These are phyloP conservation scores for Homalodisca vitripennis DNA, from an alignment of 1,140 invertebrate genomes.

Conservation along the genomic window DNA sequence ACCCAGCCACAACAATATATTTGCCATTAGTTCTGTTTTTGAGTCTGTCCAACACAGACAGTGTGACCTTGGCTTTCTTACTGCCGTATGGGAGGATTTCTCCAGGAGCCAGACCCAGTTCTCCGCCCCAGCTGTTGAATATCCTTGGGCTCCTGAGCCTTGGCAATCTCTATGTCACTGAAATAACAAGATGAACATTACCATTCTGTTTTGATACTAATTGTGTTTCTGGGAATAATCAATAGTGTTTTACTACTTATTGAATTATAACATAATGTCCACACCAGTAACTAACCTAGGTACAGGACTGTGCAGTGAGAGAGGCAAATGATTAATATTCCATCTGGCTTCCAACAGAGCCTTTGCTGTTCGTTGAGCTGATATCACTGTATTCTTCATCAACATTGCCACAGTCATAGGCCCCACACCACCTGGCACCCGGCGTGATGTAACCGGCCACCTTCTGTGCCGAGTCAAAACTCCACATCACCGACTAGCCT, in stretches of 20 bases:
- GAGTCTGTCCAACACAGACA: slow-evolving; percentile 78
- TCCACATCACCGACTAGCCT: slow-evolving; percentile 94
- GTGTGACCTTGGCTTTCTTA: slow-evolving; percentile 93
- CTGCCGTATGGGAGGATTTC: slow-evolving; percentile 91
- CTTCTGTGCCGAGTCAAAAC: slow-evolving; percentile 72
- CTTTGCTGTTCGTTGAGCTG: slow-evolving; percentile 65
- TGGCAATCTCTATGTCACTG: slow-evolving; percentile 88
- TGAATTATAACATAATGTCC: neutral
- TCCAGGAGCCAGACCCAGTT: slow-evolving; percentile 77
- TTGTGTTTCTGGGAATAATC: too few relatives aligned
- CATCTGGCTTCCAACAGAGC: slow-evolving; percentile 58
- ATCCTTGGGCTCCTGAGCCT: slow-evolving; percentile 84
- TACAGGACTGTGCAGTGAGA: slow-evolving; percentile 63
- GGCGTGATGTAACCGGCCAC: slow-evolving; percentile 92
- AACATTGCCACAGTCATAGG: slow-evolving; percentile 99
- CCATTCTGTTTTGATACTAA: too few relatives aligned
- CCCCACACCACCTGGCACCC: slow-evolving; percentile 96
- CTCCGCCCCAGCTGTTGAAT: slow-evolving; percentile 73
- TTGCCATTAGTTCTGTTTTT: slow-evolving; percentile 72
- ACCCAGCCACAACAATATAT: slow-evolving; percentile 95
- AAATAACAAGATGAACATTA: slow-evolving; percentile 38
- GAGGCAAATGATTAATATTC: slow-evolving; percentile 60
- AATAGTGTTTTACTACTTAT: too few relatives aligned
- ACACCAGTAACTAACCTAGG: slow-evolving; percentile 59
- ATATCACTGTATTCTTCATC: slow-evolving; percentile 91